Evolutionary conservation across 1,140 invertebrate species (phyloP).

Genomic region (Drosophila malerkotliana): DNA sequence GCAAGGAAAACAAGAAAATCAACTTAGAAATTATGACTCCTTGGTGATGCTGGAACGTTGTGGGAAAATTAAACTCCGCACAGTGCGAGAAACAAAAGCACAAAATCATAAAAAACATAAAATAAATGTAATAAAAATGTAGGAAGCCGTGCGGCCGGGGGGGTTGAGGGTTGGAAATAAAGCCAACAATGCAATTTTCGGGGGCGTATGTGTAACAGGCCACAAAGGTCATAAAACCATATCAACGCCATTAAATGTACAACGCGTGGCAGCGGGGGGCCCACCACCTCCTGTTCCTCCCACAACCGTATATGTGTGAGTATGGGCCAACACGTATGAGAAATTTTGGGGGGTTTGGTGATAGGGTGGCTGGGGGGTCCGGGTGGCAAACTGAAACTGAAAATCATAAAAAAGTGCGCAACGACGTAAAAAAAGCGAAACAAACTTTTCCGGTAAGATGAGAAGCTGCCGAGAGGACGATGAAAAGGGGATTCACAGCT

Average conservation of each 20-base stretch:
- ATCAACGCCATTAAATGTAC: conserved; percentile 83
- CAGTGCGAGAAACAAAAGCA: conserved; percentile 57
- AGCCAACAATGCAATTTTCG: conserved; percentile 80
- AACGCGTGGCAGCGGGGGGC: conserved; percentile 58
- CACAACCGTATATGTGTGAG: conserved; percentile 24
- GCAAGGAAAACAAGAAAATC: conserved; percentile 69
- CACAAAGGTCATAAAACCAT: conserved; percentile 82
- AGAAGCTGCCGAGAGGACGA: conserved; percentile 45
- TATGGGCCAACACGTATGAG: conserved; percentile 38
- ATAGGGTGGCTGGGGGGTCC: background rate
- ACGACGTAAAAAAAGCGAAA: conserved; percentile 51
- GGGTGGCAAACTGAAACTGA: conserved; percentile 46
- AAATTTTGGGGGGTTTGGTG: background rate
- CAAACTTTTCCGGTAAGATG: conserved; percentile 45
- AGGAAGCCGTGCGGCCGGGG: background rate
- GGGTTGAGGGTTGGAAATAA: conserved; percentile 41
- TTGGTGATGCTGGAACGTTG: conserved; percentile 51
- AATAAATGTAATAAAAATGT: conserved; percentile 77
- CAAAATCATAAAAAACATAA: conserved; percentile 80
- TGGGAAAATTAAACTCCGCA: conserved; percentile 69
- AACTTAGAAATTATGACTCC: conserved; percentile 80
- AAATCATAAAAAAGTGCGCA: conserved; percentile 78
- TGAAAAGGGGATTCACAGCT: conserved; percentile 33
- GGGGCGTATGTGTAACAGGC: conserved; percentile 79
- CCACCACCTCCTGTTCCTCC: conserved; percentile 11